phyloP scores from a whole-genome alignment of 53 echinoderm and acorn worm species.

The Astropecten irregularis region DNA sequence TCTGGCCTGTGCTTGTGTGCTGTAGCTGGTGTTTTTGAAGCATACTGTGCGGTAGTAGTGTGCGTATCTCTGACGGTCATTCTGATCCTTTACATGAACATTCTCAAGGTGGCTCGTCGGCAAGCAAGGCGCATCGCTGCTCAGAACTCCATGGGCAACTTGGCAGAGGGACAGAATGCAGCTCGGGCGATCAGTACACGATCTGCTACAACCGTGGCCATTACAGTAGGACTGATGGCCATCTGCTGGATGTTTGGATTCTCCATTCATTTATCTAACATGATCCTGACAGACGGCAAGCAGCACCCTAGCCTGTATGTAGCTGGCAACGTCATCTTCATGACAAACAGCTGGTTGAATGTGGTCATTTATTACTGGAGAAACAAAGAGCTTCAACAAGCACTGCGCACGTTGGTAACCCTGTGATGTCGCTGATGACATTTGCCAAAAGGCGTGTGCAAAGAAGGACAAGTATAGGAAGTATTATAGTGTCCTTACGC shows the following conservation, averaged over 20 bases:
- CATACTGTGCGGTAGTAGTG: too few species aligned
- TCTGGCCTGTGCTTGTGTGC: too few species aligned
- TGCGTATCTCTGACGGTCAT: neutral
- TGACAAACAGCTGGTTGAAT: conserved; percentile 22
- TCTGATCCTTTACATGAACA: conserved; percentile 9
- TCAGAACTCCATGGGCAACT: neutral
- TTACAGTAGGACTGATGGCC: neutral
- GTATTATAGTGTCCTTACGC: too few species aligned
- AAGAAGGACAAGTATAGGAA: too few species aligned
- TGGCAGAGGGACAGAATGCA: too few species aligned
- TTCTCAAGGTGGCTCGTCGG: conserved; percentile 19
- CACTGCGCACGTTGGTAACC: neutral
- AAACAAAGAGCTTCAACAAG: neutral
- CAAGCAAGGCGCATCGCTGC: conserved; percentile 4
- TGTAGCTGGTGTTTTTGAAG: neutral
- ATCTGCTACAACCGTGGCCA: neutral
- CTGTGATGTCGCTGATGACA: too few species aligned
- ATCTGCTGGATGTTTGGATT: neutral
- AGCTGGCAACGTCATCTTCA: neutral
- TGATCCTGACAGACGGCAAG: neutral
- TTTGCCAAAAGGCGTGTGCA: too few species aligned
- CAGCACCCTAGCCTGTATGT: neutral
- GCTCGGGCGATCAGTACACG: neutral
- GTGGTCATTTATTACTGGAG: too few species aligned
- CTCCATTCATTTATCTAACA: neutral